These are phyloP conservation scores for Cettia cetti DNA, from an alignment of 2,113 vertebrate genomes.

Conservation along the genomic window DNA sequence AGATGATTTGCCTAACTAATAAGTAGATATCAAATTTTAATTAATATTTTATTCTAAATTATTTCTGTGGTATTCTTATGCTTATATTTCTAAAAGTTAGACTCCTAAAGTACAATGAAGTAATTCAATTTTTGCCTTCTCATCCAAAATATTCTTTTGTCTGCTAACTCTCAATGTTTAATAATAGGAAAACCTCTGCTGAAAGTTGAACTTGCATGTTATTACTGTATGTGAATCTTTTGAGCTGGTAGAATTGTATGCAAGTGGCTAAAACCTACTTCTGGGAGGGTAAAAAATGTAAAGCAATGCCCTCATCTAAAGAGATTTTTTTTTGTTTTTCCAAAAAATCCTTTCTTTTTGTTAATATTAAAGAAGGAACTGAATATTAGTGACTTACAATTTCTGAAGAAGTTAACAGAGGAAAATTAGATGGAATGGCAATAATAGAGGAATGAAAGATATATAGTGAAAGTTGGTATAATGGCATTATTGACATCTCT, in stretches of 20 bases:
- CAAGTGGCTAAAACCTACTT: background rate
- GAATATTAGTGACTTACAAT: background rate
- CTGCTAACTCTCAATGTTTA: background rate
- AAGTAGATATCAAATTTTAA: background rate
- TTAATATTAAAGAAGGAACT: background rate
- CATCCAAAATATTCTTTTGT: background rate
- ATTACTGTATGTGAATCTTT: background rate
- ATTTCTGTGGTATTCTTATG: background rate
- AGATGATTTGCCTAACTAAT: background rate
- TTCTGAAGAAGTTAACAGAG: background rate
- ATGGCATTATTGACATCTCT: background rate
- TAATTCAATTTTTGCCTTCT: background rate
- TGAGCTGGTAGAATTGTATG: background rate
- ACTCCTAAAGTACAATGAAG: background rate
- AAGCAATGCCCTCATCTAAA: background rate
- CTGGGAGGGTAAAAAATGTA: background rate
- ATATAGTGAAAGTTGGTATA: background rate
- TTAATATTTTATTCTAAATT: background rate
- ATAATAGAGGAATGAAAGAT: background rate
- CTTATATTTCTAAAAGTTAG: background rate
- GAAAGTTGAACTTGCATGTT: background rate
- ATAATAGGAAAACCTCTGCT: background rate
- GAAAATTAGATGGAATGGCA: background rate
- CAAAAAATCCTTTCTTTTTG: background rate
- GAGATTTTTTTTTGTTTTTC: background rate